Conservation (phyloP, 1,140 invertebrate species). For the Hestina assimilis region DNA sequence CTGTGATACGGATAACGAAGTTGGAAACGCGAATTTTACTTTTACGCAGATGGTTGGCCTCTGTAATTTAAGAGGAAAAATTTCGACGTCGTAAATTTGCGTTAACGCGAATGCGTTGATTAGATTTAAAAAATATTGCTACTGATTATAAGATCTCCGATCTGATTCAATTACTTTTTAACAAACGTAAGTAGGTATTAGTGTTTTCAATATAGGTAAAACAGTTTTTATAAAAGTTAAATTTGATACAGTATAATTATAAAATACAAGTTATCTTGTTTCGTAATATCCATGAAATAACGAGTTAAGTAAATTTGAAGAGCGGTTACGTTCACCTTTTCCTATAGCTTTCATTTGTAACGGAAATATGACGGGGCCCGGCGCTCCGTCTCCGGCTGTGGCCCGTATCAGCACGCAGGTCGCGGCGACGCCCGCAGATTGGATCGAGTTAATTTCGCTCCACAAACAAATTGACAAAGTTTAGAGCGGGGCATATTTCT, state of each 20-base stretch:
- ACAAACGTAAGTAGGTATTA: too few species aligned
- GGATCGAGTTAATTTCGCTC: constrained; percentile 77
- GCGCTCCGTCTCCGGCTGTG: constrained; percentile 20
- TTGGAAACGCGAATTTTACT: constrained; percentile 64
- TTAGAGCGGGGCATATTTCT: constrained; percentile 77
- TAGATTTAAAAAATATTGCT: constrained; percentile 28
- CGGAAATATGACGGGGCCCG: constrained; percentile 47
- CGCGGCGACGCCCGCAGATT: constrained; percentile 67
- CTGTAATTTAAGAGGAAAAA: constrained; percentile 55
- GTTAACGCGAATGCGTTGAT: constrained; percentile 39
- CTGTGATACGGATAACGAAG: constrained; percentile 65
- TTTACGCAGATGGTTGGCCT: constrained; percentile 47
- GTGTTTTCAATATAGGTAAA: too few species aligned
- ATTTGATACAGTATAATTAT: too few species aligned
- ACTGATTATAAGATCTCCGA: constrained; percentile 31
- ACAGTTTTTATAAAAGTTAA: too few species aligned
- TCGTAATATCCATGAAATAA: not conserved
- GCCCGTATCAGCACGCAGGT: constrained; percentile 54
- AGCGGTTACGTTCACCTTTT: constrained; percentile 22
- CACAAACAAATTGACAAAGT: constrained; percentile 79
- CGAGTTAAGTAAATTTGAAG: not conserved
- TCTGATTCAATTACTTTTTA: too few species aligned
- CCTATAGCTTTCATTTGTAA: constrained; percentile 32
- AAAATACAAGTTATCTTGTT: too few species aligned
- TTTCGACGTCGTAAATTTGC: constrained; percentile 45